Evolutionary conservation across 2,888 invertebrate species (phyloP).

Genomic region (Sycophila texana): DNA sequence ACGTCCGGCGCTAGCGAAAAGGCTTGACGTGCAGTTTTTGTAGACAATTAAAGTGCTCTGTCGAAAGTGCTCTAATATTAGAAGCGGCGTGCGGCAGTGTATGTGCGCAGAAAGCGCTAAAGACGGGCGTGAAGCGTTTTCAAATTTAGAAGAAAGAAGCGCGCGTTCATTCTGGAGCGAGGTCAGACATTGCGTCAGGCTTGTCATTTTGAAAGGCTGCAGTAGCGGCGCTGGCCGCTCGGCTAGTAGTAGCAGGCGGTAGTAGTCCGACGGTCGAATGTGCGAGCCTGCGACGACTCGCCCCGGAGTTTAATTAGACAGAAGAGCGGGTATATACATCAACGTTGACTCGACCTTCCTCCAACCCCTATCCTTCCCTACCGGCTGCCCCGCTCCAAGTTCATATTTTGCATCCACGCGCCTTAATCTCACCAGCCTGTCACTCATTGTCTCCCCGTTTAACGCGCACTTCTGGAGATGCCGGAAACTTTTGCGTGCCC

Average conservation of each 20-base stretch:
- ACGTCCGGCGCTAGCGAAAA: too few species aligned
- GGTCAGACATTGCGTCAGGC: slow-evolving; percentile 44
- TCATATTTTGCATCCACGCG: slow-evolving; percentile 52
- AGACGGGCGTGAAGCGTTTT: slow-evolving; percentile 16
- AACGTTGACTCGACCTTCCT: slow-evolving; percentile 58
- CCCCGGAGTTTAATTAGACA: slow-evolving; percentile 69
- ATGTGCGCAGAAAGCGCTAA: neutral
- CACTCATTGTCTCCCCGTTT: slow-evolving; percentile 37
- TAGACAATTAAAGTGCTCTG: too few species aligned
- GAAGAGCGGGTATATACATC: slow-evolving; percentile 65
- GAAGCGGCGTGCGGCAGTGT: too few species aligned
- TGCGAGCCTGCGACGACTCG: slow-evolving; percentile 63
- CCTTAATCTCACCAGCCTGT: slow-evolving; percentile 50
- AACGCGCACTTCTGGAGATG: slow-evolving; percentile 6
- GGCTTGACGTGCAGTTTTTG: too few species aligned
- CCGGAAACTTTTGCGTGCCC: slow-evolving; percentile 23
- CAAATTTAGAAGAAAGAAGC: slow-evolving; percentile 37
- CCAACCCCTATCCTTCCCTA: slow-evolving; percentile 25
- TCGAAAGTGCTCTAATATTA: too few species aligned
- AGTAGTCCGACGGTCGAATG: slow-evolving; percentile 53
- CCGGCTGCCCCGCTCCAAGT: slow-evolving; percentile 36
- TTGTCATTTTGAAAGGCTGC: slow-evolving; percentile 68
- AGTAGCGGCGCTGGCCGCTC: neutral
- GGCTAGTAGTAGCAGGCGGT: slow-evolving; percentile 29
- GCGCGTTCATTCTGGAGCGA: slow-evolving; percentile 14